phyloP scores from a whole-genome alignment of 2,113 vertebrate genomes.

The Leptocoma aspasia region DNA sequence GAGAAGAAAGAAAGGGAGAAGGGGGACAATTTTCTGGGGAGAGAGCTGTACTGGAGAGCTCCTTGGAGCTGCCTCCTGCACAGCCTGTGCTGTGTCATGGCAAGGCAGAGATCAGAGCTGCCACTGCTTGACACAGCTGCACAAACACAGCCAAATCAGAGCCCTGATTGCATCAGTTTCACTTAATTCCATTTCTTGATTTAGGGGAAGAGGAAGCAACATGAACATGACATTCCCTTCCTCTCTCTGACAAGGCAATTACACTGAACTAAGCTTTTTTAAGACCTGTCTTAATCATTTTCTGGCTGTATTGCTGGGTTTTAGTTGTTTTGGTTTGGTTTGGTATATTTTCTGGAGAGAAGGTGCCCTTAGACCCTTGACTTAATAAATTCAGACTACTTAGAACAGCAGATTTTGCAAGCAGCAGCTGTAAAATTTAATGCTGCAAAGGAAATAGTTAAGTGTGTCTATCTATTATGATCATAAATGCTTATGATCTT shows the following conservation, averaged over 20 bases:
- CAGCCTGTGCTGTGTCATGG: background rate
- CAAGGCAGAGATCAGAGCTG: background rate
- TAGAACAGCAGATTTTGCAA: background rate
- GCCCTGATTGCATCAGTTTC: background rate
- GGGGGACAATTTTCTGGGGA: background rate
- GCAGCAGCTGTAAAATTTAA: background rate
- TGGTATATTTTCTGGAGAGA: background rate
- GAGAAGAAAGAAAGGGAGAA: background rate
- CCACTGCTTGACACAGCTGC: background rate
- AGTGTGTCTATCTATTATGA: background rate
- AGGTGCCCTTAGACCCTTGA: background rate
- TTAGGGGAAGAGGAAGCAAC: background rate
- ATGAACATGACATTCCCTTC: background rate
- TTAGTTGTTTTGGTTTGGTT: background rate
- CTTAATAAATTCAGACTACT: background rate
- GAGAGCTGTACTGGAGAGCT: background rate
- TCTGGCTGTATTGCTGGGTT: background rate
- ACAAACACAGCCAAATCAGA: background rate
- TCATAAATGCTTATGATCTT: background rate
- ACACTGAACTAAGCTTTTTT: background rate
- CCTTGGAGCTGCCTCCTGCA: background rate
- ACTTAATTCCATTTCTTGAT: background rate
- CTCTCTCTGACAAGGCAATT: background rate
- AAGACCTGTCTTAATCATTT: background rate
- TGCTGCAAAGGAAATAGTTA: background rate